A percentile compares a stretch with the other conserved stretches of the same genome.
These are phyloP conservation scores for Stegodyphus mimosarum DNA, from an alignment of 1,140 invertebrate genomes.

Conservation along the genomic window DNA sequence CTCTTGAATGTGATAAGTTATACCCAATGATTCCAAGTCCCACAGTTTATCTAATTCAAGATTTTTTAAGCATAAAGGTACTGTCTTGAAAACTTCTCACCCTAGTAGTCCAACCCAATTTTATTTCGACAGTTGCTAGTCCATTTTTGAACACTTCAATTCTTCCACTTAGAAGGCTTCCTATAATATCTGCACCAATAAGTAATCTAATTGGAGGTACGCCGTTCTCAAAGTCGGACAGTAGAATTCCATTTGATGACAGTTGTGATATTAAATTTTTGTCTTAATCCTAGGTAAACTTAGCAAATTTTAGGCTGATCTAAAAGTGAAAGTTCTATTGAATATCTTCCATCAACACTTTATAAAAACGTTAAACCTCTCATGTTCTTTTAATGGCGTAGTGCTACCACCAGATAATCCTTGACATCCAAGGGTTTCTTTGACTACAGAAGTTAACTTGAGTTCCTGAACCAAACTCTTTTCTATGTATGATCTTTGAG, in stretches of 20 bases:
- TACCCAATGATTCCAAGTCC: conserved; percentile 5
- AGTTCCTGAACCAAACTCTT: neutral
- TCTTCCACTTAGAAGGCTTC: conserved; percentile 2
- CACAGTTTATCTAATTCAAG: neutral
- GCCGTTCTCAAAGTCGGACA: neutral
- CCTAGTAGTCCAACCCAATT: neutral
- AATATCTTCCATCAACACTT: neutral
- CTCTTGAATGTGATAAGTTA: neutral
- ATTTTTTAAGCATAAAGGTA: neutral
- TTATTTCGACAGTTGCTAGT: neutral
- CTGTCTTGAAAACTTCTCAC: neutral
- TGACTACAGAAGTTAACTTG: neutral
- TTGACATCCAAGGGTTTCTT: neutral
- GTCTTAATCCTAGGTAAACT: neutral
- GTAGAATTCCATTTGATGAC: neutral
- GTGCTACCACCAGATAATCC: neutral
- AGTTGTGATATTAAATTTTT: neutral
- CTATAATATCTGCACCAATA: conserved; percentile 4
- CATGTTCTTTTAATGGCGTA: neutral
- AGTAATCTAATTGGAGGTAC: neutral
- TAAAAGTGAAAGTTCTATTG: neutral
- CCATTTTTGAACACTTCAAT: neutral
- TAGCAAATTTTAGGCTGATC: neutral
- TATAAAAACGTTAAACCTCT: neutral
- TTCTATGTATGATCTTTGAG: neutral